Conservation (phyloP, 2,113 vertebrate species). For the Trachemys scripta region DNA sequence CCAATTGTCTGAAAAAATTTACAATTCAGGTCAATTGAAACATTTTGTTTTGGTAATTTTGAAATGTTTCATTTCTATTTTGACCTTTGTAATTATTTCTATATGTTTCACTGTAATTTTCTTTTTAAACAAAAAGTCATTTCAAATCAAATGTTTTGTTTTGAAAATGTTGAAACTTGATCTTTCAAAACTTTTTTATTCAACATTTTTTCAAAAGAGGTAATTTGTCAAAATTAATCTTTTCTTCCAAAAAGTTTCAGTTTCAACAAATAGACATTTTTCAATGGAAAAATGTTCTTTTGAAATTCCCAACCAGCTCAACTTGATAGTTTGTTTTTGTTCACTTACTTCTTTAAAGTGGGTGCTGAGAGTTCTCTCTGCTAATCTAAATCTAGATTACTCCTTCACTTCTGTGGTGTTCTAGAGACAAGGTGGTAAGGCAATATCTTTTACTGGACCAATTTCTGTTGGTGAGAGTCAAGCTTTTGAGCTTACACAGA, state of each 20-base stretch:
- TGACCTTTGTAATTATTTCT: neutral
- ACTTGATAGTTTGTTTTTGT: neutral
- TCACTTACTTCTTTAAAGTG: neutral
- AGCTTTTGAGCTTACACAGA: neutral
- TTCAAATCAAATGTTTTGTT: neutral
- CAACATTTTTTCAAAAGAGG: neutral
- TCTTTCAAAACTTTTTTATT: neutral
- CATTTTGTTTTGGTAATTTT: neutral
- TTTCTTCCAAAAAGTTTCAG: neutral
- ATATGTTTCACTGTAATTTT: neutral
- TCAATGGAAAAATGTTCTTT: neutral
- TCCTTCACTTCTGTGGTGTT: neutral
- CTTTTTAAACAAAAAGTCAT: neutral
- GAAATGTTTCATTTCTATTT: neutral
- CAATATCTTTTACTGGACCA: neutral
- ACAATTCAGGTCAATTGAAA: neutral
- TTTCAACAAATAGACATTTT: neutral
- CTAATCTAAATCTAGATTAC: neutral
- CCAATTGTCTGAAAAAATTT: neutral
- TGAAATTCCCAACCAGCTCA: neutral
- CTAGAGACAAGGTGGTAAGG: neutral
- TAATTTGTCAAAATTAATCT: fast-evolving
- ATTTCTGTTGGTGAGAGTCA: neutral
- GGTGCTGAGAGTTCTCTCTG: neutral
- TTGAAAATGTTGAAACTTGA: neutral